Base-by-base conservation (phyloP, 1,140 invertebrate species). In the Heliothis virescens region DNA sequence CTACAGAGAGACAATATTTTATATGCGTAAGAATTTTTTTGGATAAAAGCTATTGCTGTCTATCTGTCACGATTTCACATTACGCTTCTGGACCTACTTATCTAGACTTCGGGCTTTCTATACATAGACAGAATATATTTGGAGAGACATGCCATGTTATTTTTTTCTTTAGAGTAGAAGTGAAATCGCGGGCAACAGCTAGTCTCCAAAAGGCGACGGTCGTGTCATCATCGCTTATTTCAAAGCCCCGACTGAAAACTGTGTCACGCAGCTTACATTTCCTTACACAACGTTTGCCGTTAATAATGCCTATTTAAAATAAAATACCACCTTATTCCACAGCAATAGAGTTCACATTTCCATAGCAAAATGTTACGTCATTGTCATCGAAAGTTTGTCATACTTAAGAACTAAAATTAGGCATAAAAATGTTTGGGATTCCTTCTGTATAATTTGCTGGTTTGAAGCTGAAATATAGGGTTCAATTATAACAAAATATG, bases 251-350 rank as follows among this genome's bases (percentile, higher is more conserved):
- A 29, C 57, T 18, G 10, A 50, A 21, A 60, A 75, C 57, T 62
- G 57, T 59, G 72, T 75, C 59, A 75, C 72, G 57, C 16, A 62
- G 57, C 57, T 62, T 75, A 62, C 72, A 59, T 75, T 75, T 75
- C 47, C 57, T 75, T 75, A 75, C 72, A 75, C 72, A 41, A 75
- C 57, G 52, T 75, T 75, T 75, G 41, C 41, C 57, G 72, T 75
- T 75, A 62, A 75, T 75, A 60, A 75, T 75, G 72, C 60, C 72
- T 62, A 75, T 75, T 75, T 62, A 41, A 50, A 18, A 75, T 75
- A 75, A 75, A 75, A 50, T 18, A 59, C 16, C 26, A 62, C 72
- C 62, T 62, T 62, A 75, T 62, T 13, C 26, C 26, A 11, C 15
- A 62, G 72, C 16, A 60, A 75, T 62, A 75, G n/a, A 48, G 57